phyloP scores from a whole-genome alignment of 2,797 vertebrate genomes.

The Melanotaenia pygmaea region DNA sequence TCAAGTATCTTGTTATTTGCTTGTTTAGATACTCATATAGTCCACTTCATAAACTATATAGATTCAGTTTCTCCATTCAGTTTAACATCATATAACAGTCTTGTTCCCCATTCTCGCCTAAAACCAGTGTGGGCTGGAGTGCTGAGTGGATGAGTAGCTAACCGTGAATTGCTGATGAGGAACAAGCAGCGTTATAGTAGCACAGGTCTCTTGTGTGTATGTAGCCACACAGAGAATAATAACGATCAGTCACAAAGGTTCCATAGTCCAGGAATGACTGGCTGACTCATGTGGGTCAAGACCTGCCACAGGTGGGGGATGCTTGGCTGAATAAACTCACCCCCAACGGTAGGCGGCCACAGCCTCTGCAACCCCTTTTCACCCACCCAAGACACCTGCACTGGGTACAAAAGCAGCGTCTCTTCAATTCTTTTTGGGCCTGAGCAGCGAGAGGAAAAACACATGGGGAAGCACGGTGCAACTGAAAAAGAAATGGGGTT shows the following conservation, averaged over 20 bases:
- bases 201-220: slow-evolving; percentile 65
- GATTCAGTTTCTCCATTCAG: slow-evolving; percentile 28
- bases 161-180: slow-evolving; percentile 61
- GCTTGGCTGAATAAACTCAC: slow-evolving; percentile 72
- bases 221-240: slow-evolving; percentile 64
- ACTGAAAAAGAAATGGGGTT: slow-evolving; percentile 50
- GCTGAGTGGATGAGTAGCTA: slow-evolving; percentile 46
- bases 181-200: slow-evolving; percentile 46
- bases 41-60: background rate
- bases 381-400: slow-evolving; percentile 84
- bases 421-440: slow-evolving; percentile 67
- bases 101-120: slow-evolving; percentile 37
- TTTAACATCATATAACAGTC: slow-evolving; percentile 37
- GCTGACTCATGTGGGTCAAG: slow-evolving; percentile 80
- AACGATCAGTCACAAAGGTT: slow-evolving; percentile 62
- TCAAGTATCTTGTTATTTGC: background rate
- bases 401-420: slow-evolving; percentile 81
- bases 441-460: slow-evolving; percentile 55
- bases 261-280: slow-evolving; percentile 69
- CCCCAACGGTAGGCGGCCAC: slow-evolving; percentile 58
- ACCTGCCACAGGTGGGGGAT: slow-evolving; percentile 82
- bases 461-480: slow-evolving; percentile 40
- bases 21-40: background rate
- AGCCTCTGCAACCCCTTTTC: slow-evolving; percentile 70
- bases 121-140: slow-evolving; percentile 66